These are phyloP conservation scores for Drosophila watanabei DNA, from an alignment of 1,140 invertebrate genomes.

Conservation along the genomic window DNA sequence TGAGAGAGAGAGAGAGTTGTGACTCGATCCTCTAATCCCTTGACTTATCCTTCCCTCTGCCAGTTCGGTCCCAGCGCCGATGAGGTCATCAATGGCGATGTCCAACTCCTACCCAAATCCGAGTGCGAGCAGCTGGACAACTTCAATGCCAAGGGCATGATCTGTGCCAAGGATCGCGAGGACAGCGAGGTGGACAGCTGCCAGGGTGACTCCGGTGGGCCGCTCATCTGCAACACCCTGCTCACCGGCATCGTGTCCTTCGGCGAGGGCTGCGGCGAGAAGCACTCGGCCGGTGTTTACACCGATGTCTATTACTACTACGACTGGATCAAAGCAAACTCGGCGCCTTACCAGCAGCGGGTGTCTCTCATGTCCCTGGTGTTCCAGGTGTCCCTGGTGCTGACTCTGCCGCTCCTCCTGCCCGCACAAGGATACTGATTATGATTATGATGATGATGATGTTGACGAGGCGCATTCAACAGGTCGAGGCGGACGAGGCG, in stretches of 20 bases:
- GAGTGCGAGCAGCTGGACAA: not conserved
- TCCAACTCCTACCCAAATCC: slow-evolving; percentile 2
- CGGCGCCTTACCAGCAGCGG: not conserved
- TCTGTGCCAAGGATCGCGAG: slow-evolving; percentile 58
- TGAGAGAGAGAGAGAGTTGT: slow-evolving; percentile 2
- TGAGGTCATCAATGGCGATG: slow-evolving; percentile 44
- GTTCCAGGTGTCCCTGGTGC: not conserved
- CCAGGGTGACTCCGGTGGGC: slow-evolving; percentile 75
- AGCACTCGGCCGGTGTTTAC: slow-evolving; percentile 90
- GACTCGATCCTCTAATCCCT: not conserved
- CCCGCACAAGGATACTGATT: not conserved
- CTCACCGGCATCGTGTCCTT: slow-evolving; percentile 89
- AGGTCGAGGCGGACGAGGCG: not conserved
- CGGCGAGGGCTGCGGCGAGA: slow-evolving; percentile 89
- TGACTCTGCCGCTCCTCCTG: not conserved
- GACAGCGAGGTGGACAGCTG: slow-evolving; percentile 64
- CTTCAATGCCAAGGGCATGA: slow-evolving; percentile 39
- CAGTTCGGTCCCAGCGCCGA: slow-evolving; percentile 47
- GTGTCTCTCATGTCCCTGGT: not conserved
- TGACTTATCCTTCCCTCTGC: not conserved
- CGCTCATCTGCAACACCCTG: slow-evolving; percentile 46
- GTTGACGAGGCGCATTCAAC: not conserved
- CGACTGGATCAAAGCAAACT: slow-evolving; percentile 85
- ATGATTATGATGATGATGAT: not conserved
- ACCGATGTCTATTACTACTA: slow-evolving; percentile 88